A percentile compares a stretch with the other conserved stretches of the same genome.
phyloP scores from a whole-genome alignment of 2,797 vertebrate species.

The Girardinus metallicus region DNA sequence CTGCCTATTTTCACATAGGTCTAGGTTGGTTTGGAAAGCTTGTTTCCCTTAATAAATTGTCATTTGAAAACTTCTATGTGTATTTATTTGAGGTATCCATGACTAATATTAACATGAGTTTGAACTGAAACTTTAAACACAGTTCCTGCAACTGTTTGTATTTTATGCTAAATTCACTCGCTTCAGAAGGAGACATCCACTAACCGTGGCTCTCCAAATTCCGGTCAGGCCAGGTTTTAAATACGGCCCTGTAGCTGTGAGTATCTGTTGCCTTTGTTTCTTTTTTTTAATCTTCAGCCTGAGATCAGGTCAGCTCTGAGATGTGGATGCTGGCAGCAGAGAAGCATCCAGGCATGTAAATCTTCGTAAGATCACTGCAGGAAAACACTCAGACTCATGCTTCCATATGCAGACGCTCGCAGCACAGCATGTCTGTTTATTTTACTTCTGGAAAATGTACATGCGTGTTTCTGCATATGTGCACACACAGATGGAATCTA shows the following conservation, averaged over 20 bases:
- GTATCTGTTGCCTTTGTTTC: conserved; percentile 68
- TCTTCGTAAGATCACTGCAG: conserved; percentile 45
- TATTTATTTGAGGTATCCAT: neutral
- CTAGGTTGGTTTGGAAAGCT: neutral
- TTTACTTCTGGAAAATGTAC: neutral
- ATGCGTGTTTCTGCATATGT: neutral
- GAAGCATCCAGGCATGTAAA: conserved; percentile 59
- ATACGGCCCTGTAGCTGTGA: conserved; percentile 49
- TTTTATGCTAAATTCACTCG: conserved; percentile 12
- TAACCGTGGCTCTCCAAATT: neutral
- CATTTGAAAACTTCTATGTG: neutral
- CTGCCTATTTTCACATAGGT: neutral
- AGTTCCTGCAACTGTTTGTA: neutral
- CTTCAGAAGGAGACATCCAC: conserved; percentile 11
- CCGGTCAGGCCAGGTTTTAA: conserved; percentile 60
- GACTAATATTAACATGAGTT: neutral
- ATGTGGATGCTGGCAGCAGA: conserved; percentile 58
- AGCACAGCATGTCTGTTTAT: neutral
- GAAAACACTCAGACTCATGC: conserved; percentile 16
- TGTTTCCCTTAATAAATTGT: neutral
- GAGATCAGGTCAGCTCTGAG: conserved; percentile 50
- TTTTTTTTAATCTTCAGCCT: conserved; percentile 50
- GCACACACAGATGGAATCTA: conserved; percentile 6
- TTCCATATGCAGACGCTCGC: neutral
- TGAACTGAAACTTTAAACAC: conserved; percentile 6